Conservation (phyloP, 2,888 invertebrate genomes). For the Vannuccia rotundouncinata region DNA sequence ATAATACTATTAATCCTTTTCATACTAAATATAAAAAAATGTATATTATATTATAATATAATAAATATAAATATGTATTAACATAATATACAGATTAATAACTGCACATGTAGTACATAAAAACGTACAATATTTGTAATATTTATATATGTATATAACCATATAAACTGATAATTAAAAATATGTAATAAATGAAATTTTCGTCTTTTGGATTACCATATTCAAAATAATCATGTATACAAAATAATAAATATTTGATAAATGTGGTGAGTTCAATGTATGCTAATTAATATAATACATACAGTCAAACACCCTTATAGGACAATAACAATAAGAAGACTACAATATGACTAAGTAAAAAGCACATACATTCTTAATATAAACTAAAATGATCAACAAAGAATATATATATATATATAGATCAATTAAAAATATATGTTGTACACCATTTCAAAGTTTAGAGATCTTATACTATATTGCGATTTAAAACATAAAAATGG, state of each 20-base stretch:
- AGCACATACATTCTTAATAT: not conserved
- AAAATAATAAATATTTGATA: no score
- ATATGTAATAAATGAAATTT: no score
- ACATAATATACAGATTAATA: not conserved
- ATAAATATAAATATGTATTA: not conserved
- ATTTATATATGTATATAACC: no score
- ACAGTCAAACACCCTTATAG: no score
- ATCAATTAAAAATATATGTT: not conserved
- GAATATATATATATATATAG: not conserved
- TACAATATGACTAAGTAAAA: not conserved
- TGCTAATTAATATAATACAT: no score
- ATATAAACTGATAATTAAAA: no score
- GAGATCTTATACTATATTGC: not conserved
- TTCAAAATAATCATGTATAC: no score
- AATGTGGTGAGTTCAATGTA: no score
- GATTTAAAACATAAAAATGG: not conserved
- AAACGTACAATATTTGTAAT: no score
- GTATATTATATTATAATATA: no score
- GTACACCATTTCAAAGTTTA: not conserved
- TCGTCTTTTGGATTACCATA: no score
- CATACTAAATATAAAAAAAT: not conserved
- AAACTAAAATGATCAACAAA: not conserved
- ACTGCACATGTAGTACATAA: not conserved
- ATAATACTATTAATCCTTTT: not conserved
- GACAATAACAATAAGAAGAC: not conserved